A percentile compares a stretch with the other conserved stretches of the same genome.
Conservation (phyloP, 1,140 invertebrate genomes). For the Xylocopa sonorina region DNA sequence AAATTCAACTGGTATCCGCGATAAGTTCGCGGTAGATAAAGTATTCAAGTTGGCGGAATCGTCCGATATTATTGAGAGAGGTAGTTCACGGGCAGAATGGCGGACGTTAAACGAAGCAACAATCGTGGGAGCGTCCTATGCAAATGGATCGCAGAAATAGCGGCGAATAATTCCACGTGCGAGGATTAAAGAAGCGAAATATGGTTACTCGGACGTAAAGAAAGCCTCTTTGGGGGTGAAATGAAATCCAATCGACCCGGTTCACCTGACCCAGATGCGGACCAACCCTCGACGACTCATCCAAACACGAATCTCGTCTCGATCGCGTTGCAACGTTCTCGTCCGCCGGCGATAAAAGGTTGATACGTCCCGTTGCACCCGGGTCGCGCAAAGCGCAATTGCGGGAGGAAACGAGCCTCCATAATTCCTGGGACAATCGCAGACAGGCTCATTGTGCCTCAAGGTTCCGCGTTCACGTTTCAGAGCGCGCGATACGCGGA, state of each 20-base stretch:
- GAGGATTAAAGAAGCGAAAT: too few species aligned
- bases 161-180: neutral
- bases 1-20: constrained; percentile 40
- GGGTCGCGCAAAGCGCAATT: neutral
- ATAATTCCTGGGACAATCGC: neutral
- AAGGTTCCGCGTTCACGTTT: constrained; percentile 14
- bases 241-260: neutral
- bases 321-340: neutral
- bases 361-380: neutral
- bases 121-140: neutral
- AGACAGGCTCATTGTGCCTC: neutral
- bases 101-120: neutral
- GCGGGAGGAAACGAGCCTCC: neutral
- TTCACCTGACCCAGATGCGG: neutral
- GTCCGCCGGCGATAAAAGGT: neutral
- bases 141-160: neutral
- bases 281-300: too few species aligned
- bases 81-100: constrained; percentile 13
- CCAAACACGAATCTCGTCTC: too few species aligned
- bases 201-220: too few species aligned
- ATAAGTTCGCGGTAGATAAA: constrained; percentile 26
- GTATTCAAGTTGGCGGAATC: constrained; percentile 30
- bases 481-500: neutral
- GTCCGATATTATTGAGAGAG: constrained; percentile 16
- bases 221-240: too few species aligned